Evolutionary conservation across 2,113 vertebrate species (phyloP).

Genomic region (Rhodinocichla rosea): DNA sequence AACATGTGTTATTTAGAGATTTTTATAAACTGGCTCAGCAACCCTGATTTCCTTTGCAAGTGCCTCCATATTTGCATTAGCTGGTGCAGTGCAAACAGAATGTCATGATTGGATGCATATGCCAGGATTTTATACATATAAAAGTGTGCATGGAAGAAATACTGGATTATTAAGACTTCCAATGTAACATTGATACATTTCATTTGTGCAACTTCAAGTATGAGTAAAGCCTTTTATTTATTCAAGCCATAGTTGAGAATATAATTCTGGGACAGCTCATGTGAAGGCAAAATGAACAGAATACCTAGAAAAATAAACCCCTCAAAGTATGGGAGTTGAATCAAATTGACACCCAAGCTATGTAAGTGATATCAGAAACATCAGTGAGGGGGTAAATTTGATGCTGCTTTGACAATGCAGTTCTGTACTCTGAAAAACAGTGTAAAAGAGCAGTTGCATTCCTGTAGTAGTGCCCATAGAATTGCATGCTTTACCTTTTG

Average conservation of each 20-base stretch:
- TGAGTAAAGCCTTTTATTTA: not conserved
- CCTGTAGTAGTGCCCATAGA: not conserved
- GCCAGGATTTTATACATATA: not conserved
- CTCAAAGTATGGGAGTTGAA: not conserved
- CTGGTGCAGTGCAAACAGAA: not conserved
- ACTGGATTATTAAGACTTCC: not conserved
- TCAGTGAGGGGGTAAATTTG: not conserved
- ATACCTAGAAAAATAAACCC: not conserved
- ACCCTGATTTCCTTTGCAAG: not conserved
- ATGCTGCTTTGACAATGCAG: not conserved
- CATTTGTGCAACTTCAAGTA: not conserved
- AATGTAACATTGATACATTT: rapidly evolving
- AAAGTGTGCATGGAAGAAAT: not conserved
- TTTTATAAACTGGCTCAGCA: rapidly evolving
- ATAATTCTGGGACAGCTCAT: not conserved
- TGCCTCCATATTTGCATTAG: not conserved
- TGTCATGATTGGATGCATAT: not conserved
- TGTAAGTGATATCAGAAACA: not conserved
- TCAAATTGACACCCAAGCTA: not conserved
- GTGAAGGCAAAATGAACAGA: not conserved
- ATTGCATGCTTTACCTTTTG: not conserved
- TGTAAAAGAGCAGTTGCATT: not conserved
- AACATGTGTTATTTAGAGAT: not conserved
- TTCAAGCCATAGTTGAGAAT: not conserved
- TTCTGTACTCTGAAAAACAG: not conserved